Base-by-base conservation (phyloP, 2,888 invertebrate species). In the Leptinotarsa rubiginosa region DNA sequence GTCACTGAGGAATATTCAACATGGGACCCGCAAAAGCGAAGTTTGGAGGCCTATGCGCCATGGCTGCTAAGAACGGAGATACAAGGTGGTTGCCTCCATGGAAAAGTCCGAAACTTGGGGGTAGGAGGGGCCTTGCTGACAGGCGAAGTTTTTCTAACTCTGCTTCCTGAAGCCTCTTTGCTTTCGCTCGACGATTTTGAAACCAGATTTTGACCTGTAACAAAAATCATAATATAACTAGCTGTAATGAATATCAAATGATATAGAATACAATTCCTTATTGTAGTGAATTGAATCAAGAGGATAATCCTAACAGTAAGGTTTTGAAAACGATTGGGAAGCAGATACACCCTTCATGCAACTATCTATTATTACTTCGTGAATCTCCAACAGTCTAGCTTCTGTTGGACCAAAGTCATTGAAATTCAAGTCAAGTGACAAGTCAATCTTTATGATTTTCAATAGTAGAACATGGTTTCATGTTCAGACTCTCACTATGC, bases 151-250 rank as follows among this genome's bases (percentile, higher is more conserved):
- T 97, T 88, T 97, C 97, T 81, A 97, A 92, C 88, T 97, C 97
- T 1, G 97, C 98, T 86, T 99, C 98, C 89, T 98, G 97, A 4
- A 98, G 91, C 25, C 99, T 91, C 90, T 99, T 99, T 85, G 97
- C 97, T 89, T 99, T 99, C 80, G 98, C 98, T 67, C 96, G 91
- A 87, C 95, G 91, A 83, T 93, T 93, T 88, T 92, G 92, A 86
- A 93, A 92, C 92, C 92, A 93, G 81, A 93, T 93, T 87, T 93
- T 93, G 78, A 94, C 94, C 91, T 95, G 92, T 0, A 89, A 85
- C 47, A 79, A 78, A 75, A 75, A 70, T 69, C 77, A 59, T 50
- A 64, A 50, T 50, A 12, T 7, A 49, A 47, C n/a, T 10, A 15
- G 4, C 31, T 62, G 18, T 18, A 22, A 56, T 13, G 13, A 20